Percentiles rank a stretch among this genome's conserved stretches.
phyloP scores from a whole-genome alignment of 2,797 vertebrate species.

The Hapalemur alaotrensis region DNA sequence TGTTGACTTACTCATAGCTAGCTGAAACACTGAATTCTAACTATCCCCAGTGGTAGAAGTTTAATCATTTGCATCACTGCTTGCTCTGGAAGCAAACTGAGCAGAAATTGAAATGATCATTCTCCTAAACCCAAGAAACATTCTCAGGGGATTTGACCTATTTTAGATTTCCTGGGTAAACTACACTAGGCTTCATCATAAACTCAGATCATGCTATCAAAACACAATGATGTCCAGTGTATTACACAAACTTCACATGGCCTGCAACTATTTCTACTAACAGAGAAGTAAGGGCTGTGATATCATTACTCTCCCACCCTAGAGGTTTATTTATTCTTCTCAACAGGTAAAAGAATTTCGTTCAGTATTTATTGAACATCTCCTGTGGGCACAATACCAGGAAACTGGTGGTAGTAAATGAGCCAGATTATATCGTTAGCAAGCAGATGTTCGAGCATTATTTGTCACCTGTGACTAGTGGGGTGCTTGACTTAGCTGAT shows the following conservation, averaged over 20 bases:
- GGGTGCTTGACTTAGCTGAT: slow-evolving; percentile 62
- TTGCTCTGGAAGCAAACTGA: slow-evolving; percentile 66
- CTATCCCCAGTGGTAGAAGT: slow-evolving; percentile 5
- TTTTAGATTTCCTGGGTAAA: slow-evolving; percentile 42
- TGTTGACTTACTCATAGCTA: slow-evolving; percentile 50
- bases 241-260: neutral
- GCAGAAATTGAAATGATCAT: slow-evolving; percentile 66
- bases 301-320: neutral
- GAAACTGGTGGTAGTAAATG: slow-evolving; percentile 68
- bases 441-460: slow-evolving; percentile 70
- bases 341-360: slow-evolving; percentile 67
- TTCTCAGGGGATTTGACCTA: slow-evolving; percentile 25
- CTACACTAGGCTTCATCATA: neutral
- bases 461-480: slow-evolving; percentile 70
- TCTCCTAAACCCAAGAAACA: slow-evolving; percentile 33
- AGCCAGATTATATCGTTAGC: slow-evolving; percentile 70
- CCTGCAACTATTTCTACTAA: neutral
- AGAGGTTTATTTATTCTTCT: slow-evolving; percentile 62
- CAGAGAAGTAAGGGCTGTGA: neutral
- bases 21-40: slow-evolving; percentile 43
- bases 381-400: slow-evolving; percentile 64
- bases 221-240: neutral
- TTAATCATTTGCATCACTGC: slow-evolving; percentile 71
- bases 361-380: slow-evolving; percentile 70
- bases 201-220: slow-evolving; percentile 1